phyloP scores from a whole-genome alignment of 2,113 vertebrate genomes.

The Regulus satrapa region DNA sequence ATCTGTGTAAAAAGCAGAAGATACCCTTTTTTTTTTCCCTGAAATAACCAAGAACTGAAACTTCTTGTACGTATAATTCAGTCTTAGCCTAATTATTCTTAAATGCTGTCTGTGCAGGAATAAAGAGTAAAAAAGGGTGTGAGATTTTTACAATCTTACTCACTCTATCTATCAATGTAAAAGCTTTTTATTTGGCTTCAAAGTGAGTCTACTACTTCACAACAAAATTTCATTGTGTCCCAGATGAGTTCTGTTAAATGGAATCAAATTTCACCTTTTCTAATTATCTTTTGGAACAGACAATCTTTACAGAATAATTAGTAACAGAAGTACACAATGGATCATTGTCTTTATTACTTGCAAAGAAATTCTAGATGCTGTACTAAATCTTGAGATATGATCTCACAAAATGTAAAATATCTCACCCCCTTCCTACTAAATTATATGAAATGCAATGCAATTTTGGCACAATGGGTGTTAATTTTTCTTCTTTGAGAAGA shows the following conservation, averaged over 20 bases:
- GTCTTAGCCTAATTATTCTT: neutral
- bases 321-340: conserved; percentile 82
- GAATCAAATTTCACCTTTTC: conserved; percentile 83
- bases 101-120: neutral
- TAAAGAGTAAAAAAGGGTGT: conserved; percentile 21
- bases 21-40: neutral
- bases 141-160: conserved; percentile 63
- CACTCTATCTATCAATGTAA: conserved; percentile 39
- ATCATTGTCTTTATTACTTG: conserved; percentile 76
- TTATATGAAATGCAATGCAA: conserved; percentile 61
- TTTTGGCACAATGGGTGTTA: conserved; percentile 54
- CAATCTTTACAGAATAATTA: conserved; percentile 83
- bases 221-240: conserved; percentile 77
- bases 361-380: conserved; percentile 77
- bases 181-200: conserved; percentile 73
- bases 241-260: conserved; percentile 75
- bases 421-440: conserved; percentile 52
- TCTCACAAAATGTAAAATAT: conserved; percentile 72
- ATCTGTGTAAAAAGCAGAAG: neutral
- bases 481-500: conserved; percentile 63
- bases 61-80: conserved; percentile 13
- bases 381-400: conserved; percentile 70
- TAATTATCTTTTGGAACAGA: conserved; percentile 80
- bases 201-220: conserved; percentile 69
- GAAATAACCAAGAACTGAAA: conserved; percentile 6